Evolutionary conservation across 23 tunicate species (phyloP).

Genomic region (Botrylloides violaceus): DNA sequence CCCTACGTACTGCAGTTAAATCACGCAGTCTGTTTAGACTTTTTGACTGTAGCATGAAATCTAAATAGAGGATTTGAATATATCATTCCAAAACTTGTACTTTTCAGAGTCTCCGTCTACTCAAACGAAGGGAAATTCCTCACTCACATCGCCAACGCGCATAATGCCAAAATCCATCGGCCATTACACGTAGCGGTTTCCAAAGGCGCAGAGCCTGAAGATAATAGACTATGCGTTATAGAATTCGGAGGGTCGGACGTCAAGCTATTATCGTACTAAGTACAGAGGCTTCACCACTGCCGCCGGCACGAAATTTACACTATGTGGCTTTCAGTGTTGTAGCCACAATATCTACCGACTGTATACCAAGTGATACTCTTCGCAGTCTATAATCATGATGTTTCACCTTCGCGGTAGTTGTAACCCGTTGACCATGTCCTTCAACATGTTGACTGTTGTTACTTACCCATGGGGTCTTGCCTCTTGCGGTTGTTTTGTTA

Average conservation of each 20-base stretch:
- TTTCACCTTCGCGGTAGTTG: too few relatives aligned
- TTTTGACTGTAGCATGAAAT: too few relatives aligned
- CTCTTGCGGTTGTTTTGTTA: too few relatives aligned
- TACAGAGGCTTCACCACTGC: not conserved
- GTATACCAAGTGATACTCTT: not conserved
- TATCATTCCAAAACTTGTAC: too few relatives aligned
- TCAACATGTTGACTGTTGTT: too few relatives aligned
- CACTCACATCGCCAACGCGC: conserved; percentile 28
- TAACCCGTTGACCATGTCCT: too few relatives aligned
- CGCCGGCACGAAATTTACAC: not conserved
- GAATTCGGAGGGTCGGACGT: conserved; percentile 47
- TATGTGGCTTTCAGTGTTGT: not conserved
- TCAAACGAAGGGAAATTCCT: conserved; percentile 46
- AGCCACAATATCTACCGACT: too few relatives aligned
- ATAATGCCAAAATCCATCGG: conserved; percentile 14
- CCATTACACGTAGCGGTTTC: conserved; percentile 46
- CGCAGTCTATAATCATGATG: too few relatives aligned
- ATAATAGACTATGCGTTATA: conserved; percentile 43
- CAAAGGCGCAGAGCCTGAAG: conserved; percentile 20
- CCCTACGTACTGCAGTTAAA: too few relatives aligned
- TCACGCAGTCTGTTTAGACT: too few relatives aligned
- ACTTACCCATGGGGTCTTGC: too few relatives aligned
- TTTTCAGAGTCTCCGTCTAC: conserved; percentile 55
- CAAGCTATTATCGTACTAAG: conserved; percentile 28
- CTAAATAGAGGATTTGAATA: too few relatives aligned